Conservation (phyloP, 2,797 vertebrate genomes). For the Rhinichthys osculus region DNA sequence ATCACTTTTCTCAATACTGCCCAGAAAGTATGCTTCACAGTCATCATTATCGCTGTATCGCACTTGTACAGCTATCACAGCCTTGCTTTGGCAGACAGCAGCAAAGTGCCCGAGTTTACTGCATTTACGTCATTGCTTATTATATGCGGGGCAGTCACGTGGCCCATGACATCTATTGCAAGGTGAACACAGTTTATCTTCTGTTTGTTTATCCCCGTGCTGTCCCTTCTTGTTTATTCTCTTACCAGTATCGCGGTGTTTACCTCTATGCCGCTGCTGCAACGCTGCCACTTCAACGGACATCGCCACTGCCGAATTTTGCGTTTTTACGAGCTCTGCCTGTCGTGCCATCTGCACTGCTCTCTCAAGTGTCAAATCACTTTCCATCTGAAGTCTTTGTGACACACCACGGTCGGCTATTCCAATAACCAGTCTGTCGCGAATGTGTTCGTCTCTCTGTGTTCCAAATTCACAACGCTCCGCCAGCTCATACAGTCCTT, state of each 20-base stretch:
- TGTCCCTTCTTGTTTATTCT: neutral
- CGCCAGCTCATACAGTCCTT: too few species aligned
- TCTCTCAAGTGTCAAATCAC: too few species aligned
- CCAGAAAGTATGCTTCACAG: neutral
- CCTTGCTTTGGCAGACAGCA: neutral
- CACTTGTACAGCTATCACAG: neutral
- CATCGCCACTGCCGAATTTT: neutral
- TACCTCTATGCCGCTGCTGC: neutral
- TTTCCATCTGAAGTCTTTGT: conserved; percentile 7
- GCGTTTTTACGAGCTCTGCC: neutral
- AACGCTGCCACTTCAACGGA: neutral
- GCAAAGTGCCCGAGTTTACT: neutral
- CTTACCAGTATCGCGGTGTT: neutral
- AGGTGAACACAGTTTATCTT: neutral
- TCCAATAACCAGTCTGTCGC: neutral
- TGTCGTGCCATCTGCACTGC: too few species aligned
- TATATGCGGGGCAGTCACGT: neutral
- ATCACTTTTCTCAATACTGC: neutral
- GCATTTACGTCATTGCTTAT: neutral
- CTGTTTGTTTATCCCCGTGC: neutral
- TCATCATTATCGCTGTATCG: neutral
- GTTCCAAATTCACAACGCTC: neutral
- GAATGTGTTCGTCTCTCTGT: neutral
- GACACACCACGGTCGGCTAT: neutral
- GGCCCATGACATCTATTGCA: neutral